These are phyloP conservation scores for Drosophila tropicalis DNA, from an alignment of 1,140 invertebrate species.

Conservation along the genomic window DNA sequence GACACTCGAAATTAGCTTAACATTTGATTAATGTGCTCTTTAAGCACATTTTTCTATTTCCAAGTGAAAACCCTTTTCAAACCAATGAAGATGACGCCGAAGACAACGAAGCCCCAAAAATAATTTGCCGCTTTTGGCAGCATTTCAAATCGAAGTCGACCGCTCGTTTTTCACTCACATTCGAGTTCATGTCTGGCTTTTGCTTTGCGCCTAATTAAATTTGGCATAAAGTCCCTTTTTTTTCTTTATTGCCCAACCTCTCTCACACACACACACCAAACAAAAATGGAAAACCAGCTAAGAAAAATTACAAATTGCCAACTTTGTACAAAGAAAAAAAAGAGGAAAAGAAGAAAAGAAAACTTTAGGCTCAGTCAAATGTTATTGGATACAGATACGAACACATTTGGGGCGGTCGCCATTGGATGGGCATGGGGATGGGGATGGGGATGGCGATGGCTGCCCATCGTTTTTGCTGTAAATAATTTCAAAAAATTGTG, in stretches of 20 bases:
- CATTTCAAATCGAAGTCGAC: conserved; percentile 78
- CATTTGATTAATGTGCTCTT: conserved; percentile 70
- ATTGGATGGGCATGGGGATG: too few species aligned
- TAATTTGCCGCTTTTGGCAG: conserved; percentile 72
- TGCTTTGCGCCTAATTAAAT: conserved; percentile 80
- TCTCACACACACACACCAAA: conserved; percentile 22
- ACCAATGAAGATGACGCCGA: conserved; percentile 21
- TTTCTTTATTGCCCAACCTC: conserved; percentile 45
- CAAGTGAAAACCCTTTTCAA: conserved; percentile 61
- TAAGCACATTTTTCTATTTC: conserved; percentile 57
- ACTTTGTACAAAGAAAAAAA: conserved; percentile 29
- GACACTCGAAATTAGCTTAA: conserved; percentile 62
- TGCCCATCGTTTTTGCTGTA: conserved; percentile 31
- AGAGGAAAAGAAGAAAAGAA: conserved; percentile 27
- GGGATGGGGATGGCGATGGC: background rate
- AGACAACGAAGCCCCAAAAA: conserved; percentile 37
- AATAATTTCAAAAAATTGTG: conserved; percentile 75
- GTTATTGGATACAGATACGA: conserved; percentile 59
- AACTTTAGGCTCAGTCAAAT: conserved; percentile 70
- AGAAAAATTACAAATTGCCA: conserved; percentile 63
- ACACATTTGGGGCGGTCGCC: conserved; percentile 40
- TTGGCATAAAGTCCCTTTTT: conserved; percentile 80
- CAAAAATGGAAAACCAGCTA: conserved; percentile 13
- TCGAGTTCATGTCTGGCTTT: conserved; percentile 38
- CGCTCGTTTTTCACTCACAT: conserved; percentile 76